These are phyloP conservation scores for Abrostola triplasia DNA, from an alignment of 2,888 invertebrate species.

Conservation along the genomic window DNA sequence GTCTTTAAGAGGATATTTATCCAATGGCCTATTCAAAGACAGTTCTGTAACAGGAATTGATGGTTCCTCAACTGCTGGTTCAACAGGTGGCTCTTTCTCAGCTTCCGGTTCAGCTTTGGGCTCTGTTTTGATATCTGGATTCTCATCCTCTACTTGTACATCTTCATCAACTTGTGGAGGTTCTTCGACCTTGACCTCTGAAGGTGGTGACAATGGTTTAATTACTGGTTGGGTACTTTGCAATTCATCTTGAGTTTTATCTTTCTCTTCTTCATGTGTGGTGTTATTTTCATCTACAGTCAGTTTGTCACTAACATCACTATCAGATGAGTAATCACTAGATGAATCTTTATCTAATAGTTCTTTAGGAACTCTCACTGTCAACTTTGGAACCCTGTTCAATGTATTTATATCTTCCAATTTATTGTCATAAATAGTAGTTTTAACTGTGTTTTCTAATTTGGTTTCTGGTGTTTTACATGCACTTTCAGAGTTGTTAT, in stretches of 20 bases:
- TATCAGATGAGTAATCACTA: conserved; percentile 87
- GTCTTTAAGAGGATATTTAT: conserved; percentile 92
- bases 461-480: conserved; percentile 72
- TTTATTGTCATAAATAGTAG: conserved; percentile 85
- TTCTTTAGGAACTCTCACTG: conserved; percentile 90
- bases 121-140: conserved; percentile 68
- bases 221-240: conserved; percentile 29
- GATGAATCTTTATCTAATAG: conserved; percentile 86
- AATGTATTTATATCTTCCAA: conserved; percentile 80
- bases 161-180: conserved; percentile 58
- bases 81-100: conserved; percentile 66
- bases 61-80: conserved; percentile 75
- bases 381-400: conserved; percentile 91
- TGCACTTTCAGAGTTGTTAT: conserved; percentile 76
- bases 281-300: conserved; percentile 87
- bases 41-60: conserved; percentile 91
- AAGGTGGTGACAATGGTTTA: conserved; percentile 46
- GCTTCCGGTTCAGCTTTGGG: conserved; percentile 69
- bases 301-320: conserved; percentile 89
- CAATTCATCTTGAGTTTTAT: conserved; percentile 47
- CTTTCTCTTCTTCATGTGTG: conserved; percentile 57
- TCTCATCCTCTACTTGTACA: conserved; percentile 64
- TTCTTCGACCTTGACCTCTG: conserved; percentile 57
- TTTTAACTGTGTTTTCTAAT: conserved; percentile 77
- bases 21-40: conserved; percentile 92